These are phyloP conservation scores for Rallus limicola DNA, from an alignment of 2,113 vertebrate species.

Conservation along the genomic window DNA sequence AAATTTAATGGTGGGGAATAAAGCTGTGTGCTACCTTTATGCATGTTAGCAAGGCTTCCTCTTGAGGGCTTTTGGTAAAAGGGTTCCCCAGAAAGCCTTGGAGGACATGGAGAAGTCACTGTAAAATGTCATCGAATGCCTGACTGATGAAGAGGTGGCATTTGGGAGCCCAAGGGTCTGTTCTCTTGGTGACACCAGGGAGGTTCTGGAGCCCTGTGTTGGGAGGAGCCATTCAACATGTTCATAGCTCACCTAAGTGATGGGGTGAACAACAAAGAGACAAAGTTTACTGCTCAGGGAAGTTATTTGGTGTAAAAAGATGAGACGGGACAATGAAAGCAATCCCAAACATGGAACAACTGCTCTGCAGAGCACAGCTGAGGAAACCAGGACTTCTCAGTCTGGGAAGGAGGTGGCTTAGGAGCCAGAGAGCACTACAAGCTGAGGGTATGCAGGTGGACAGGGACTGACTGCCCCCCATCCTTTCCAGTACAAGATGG, in stretches of 20 bases:
- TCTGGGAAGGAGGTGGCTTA: neutral
- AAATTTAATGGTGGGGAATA: neutral
- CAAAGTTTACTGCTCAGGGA: neutral
- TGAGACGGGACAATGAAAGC: neutral
- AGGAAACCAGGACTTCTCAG: neutral
- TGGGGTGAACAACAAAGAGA: neutral
- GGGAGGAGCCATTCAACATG: neutral
- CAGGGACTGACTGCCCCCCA: neutral
- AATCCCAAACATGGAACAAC: neutral
- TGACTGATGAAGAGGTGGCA: neutral
- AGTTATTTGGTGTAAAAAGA: neutral
- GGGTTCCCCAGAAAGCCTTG: neutral
- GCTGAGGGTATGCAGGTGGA: neutral
- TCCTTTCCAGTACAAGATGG: neutral
- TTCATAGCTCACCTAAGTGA: neutral
- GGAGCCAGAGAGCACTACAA: neutral
- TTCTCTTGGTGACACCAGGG: neutral
- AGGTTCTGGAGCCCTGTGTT: neutral
- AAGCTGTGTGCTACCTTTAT: neutral
- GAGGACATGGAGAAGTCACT: neutral
- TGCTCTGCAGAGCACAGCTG: neutral
- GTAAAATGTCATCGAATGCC: neutral
- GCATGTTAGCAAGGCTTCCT: neutral
- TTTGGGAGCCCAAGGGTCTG: neutral
- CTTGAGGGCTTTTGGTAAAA: neutral